Percentiles rank a stretch among this genome's conserved stretches.
Evolutionary conservation across 2,797 vertebrate species (phyloP).

Genomic region (Xenops minutus): DNA sequence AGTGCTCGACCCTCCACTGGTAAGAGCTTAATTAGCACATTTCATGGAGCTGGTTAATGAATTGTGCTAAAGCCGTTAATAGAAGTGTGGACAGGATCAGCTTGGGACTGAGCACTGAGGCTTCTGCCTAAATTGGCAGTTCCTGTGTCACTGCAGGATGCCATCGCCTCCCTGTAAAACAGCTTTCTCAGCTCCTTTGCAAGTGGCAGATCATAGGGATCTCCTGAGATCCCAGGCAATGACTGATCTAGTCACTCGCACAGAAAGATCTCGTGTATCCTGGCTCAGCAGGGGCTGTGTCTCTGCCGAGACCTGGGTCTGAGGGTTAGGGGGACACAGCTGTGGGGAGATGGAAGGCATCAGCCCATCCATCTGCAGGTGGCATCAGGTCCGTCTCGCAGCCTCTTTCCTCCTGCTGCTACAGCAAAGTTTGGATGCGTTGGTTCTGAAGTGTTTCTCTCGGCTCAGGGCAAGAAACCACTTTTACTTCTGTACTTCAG

Average conservation of each 20-base stretch:
- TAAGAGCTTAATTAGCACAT: background rate
- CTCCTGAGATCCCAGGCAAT: background rate
- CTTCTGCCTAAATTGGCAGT: background rate
- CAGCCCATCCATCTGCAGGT: background rate
- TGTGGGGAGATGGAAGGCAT: background rate
- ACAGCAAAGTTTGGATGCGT: background rate
- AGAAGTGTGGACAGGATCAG: background rate
- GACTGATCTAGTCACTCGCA: background rate
- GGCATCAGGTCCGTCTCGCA: background rate
- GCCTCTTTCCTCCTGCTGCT: background rate
- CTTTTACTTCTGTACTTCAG: background rate
- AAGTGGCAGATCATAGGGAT: background rate
- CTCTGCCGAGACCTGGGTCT: background rate
- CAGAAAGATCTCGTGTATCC: background rate
- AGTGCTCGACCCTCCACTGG: background rate
- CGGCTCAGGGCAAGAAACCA: background rate
- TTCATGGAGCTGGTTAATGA: background rate
- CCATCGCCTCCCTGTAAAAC: background rate
- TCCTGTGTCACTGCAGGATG: background rate
- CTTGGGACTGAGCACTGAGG: background rate
- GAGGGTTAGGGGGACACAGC: background rate
- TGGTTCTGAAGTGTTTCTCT: background rate
- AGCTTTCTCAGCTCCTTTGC: background rate
- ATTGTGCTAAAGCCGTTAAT: background rate
- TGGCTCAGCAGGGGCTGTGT: background rate